Evolutionary conservation across 2,797 vertebrate species (phyloP).

Genomic region (Aviceda cuculoides): DNA sequence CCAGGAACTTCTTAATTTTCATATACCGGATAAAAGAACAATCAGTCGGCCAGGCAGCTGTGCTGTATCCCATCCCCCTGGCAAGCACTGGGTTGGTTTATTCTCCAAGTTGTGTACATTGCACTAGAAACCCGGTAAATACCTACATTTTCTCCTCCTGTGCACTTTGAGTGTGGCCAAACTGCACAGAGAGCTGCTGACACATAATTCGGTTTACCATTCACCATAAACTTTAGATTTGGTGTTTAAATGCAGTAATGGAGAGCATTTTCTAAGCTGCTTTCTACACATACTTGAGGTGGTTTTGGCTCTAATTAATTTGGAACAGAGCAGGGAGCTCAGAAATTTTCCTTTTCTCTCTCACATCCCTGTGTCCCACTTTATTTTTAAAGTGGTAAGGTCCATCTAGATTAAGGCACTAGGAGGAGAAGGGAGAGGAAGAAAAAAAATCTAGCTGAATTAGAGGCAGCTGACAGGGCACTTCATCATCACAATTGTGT

Average conservation of each 20-base stretch:
- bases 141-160: neutral
- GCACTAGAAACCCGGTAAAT: neutral
- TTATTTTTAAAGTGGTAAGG: slow-evolving; percentile 57
- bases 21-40: neutral
- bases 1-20: neutral
- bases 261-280: neutral
- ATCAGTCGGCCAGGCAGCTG: neutral
- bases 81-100: neutral
- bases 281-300: neutral
- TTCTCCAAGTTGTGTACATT: neutral
- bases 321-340: slow-evolving; percentile 10
- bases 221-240: neutral
- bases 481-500: neutral
- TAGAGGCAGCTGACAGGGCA: neutral
- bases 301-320: slow-evolving; percentile 42
- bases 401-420: neutral
- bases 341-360: slow-evolving; percentile 5
- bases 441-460: neutral
- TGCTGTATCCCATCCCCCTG: neutral
- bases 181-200: neutral
- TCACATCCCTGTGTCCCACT: slow-evolving; percentile 39
- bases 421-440: neutral
- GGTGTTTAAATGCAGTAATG: neutral
- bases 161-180: neutral
- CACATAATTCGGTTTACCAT: neutral